phyloP scores from a whole-genome alignment of 30 jellyfish, hydroid and myxozoan genomes.

The Cassiopea xamachana region DNA sequence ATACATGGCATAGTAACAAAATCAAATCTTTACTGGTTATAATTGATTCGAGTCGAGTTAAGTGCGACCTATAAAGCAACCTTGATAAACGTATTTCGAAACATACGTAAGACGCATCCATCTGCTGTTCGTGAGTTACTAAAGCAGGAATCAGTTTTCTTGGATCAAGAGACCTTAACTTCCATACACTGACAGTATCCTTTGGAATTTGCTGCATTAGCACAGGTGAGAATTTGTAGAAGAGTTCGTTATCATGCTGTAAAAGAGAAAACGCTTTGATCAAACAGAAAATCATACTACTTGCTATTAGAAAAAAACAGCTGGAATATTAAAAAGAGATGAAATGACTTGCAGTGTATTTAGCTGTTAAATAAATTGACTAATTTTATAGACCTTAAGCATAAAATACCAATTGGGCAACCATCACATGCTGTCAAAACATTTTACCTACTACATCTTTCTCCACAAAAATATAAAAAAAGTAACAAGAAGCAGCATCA shows the following conservation, averaged over 20 bases:
- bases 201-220: slow-evolving; percentile 93
- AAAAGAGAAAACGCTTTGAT: not conserved
- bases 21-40: too few species aligned
- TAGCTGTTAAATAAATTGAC: too few species aligned
- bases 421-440: too few species aligned
- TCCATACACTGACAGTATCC: slow-evolving; percentile 92
- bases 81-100: not conserved
- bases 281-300: not conserved
- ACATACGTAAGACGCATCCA: slow-evolving; percentile 70
- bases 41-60: too few species aligned
- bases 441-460: too few species aligned
- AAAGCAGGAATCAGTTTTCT: slow-evolving; percentile 88
- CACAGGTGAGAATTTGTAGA: slow-evolving; percentile 90
- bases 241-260: slow-evolving; percentile 71
- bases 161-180: slow-evolving; percentile 82
- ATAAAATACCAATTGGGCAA: too few species aligned
- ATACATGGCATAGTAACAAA: too few species aligned
- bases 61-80: not conserved
- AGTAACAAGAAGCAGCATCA: too few species aligned
- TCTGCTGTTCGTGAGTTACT: slow-evolving; percentile 85
- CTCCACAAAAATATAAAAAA: too few species aligned
- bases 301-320: not conserved
- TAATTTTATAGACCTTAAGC: too few species aligned
- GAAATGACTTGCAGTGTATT: not conserved
- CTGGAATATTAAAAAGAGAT: not conserved